Conservation (phyloP, 2,797 vertebrate genomes). For the Molossus molossus region DNA sequence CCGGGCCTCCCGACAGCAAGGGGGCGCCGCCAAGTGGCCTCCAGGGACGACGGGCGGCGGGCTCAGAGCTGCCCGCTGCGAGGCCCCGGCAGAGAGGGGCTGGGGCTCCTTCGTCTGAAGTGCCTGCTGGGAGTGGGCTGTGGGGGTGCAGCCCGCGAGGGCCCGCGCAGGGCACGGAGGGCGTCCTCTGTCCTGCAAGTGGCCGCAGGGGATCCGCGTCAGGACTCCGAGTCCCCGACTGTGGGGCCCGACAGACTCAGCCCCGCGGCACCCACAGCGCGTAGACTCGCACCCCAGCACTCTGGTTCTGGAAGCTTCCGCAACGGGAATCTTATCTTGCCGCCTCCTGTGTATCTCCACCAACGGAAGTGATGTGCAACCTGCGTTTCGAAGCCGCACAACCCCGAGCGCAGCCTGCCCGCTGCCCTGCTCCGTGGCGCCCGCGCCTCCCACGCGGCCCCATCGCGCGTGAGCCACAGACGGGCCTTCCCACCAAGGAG, state of each 20-base stretch:
- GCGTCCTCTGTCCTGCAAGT: background rate
- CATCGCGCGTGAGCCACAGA: rapidly evolving
- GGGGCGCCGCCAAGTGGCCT: rapidly evolving
- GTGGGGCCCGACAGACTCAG: background rate
- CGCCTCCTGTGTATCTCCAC: background rate
- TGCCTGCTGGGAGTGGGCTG: background rate
- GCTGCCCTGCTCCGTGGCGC: background rate
- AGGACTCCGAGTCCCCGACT: background rate
- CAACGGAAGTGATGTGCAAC: background rate
- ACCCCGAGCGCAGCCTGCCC: background rate
- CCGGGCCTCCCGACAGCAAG: background rate
- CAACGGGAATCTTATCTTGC: slow-evolving; percentile 6
- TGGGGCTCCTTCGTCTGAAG: background rate
- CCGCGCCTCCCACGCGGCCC: background rate
- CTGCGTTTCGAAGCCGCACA: background rate
- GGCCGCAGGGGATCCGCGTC: background rate
- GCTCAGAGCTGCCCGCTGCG: too few relatives aligned
- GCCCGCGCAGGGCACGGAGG: rapidly evolving
- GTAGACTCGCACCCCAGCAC: background rate
- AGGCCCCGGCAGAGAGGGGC: background rate
- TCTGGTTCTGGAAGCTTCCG: background rate
- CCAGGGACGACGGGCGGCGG: background rate
- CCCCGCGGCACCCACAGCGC: background rate
- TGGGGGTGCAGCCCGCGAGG: background rate
- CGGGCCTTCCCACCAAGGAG: background rate